These are phyloP conservation scores for Glomeris maerens DNA, from an alignment of 1,140 invertebrate species.

Conservation along the genomic window DNA sequence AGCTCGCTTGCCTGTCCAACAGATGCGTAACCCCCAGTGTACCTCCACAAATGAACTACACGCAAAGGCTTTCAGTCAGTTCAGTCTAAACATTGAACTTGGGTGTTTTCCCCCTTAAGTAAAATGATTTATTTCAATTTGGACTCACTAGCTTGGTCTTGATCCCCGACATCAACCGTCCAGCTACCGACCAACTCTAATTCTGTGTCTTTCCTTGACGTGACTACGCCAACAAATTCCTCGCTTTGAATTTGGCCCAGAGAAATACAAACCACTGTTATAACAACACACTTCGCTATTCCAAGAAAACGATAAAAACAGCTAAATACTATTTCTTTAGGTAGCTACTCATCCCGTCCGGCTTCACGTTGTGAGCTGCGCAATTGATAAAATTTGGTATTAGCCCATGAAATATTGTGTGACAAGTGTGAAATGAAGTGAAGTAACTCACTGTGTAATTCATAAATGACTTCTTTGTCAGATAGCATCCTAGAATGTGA, in stretches of 20 bases:
- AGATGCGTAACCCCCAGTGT: slow-evolving; percentile 76
- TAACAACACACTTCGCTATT: slow-evolving; percentile 3
- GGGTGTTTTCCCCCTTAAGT: no score
- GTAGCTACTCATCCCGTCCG: slow-evolving; percentile 70
- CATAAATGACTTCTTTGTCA: slow-evolving; percentile 86
- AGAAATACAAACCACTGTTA: background rate
- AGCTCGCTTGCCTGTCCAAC: slow-evolving; percentile 63
- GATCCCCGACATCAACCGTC: slow-evolving; percentile 81
- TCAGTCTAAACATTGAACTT: background rate
- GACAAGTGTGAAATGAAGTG: slow-evolving; percentile 1
- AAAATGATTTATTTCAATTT: no score
- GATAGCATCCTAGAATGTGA: slow-evolving; percentile 88
- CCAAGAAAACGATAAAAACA: slow-evolving; percentile 23
- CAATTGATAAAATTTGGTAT: slow-evolving; percentile 16
- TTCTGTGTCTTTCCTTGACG: slow-evolving; percentile 43
- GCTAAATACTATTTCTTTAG: slow-evolving; percentile 70
- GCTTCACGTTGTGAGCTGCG: slow-evolving; percentile 70
- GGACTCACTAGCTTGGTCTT: slow-evolving; percentile 66
- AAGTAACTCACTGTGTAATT: slow-evolving; percentile 53
- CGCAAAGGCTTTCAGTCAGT: background rate
- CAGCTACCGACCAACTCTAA: slow-evolving; percentile 38
- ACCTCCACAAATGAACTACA: slow-evolving; percentile 77
- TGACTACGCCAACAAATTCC: slow-evolving; percentile 58
- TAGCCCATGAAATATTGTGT: background rate
- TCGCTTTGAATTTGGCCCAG: slow-evolving; percentile 43